Evolutionary conservation across 1,140 invertebrate genomes (phyloP).

Genomic region (Halyomorpha halys): DNA sequence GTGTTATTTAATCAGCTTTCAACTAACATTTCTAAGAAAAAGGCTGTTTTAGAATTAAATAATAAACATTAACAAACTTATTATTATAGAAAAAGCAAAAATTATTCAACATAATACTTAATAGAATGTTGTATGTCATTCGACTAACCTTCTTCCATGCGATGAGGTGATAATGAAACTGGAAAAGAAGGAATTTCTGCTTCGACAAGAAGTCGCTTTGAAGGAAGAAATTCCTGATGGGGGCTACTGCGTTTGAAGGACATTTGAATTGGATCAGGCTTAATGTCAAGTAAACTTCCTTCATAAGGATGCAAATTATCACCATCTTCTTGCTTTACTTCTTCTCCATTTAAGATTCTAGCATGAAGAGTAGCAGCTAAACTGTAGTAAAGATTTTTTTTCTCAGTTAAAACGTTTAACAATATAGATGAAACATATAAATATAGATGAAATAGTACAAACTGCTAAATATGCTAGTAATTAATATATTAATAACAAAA

Average conservation of each 20-base stretch:
- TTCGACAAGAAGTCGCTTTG: conserved; percentile 29
- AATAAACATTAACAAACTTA: no score
- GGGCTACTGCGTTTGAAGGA: conserved; percentile 22
- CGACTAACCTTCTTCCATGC: conserved; percentile 30
- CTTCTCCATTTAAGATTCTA: conserved; percentile 50
- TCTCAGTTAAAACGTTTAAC: no score
- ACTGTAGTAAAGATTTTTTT: conserved; percentile 33
- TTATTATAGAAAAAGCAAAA: no score
- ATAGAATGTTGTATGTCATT: no score
- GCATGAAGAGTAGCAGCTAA: conserved; percentile 72
- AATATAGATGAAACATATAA: no score
- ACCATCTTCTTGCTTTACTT: conserved; percentile 29
- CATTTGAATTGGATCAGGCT: conserved; percentile 26
- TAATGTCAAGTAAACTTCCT: conserved; percentile 26
- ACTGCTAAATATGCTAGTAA: no score
- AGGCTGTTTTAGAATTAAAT: no score
- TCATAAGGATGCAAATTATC: conserved; percentile 17
- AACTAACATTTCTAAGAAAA: no score
- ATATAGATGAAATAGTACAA: not conserved
- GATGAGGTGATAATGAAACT: conserved; percentile 17
- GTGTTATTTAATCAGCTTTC: no score
- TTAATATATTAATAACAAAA: no score
- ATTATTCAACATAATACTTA: no score
- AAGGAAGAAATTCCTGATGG: conserved; percentile 19
- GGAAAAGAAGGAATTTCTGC: conserved; percentile 23